Evolutionary conservation across 2,888 invertebrate genomes (phyloP).

Genomic region (Melipona bicolor): DNA sequence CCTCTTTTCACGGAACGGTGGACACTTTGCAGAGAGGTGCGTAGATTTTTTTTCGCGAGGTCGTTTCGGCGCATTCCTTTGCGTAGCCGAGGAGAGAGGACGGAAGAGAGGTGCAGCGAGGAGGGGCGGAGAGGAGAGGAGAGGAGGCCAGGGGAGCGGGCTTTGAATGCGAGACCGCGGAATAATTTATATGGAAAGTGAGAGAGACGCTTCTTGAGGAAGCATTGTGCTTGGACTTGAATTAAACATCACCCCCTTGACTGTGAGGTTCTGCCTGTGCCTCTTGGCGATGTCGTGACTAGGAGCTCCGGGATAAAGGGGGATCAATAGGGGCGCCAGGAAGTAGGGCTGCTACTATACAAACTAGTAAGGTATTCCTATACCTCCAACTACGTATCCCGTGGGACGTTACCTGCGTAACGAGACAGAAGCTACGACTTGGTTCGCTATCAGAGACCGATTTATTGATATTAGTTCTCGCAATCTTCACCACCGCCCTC

Average conservation of each 20-base stretch:
- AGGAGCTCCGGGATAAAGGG: slow-evolving; percentile 73
- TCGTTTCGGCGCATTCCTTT: slow-evolving; percentile 69
- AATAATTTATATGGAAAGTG: slow-evolving; percentile 74
- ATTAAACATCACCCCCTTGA: slow-evolving; percentile 76
- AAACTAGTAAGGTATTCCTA: slow-evolving; percentile 72
- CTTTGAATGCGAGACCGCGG: slow-evolving; percentile 71
- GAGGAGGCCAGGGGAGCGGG: background rate
- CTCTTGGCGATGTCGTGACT: slow-evolving; percentile 77
- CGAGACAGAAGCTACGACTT: slow-evolving; percentile 62
- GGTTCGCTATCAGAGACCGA: slow-evolving; percentile 46
- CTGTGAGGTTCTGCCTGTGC: slow-evolving; percentile 71
- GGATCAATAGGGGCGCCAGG: slow-evolving; percentile 73
- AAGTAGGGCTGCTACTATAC: slow-evolving; percentile 73
- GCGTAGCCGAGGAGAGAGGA: slow-evolving; percentile 32
- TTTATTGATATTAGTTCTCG: slow-evolving; percentile 22
- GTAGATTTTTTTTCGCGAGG: slow-evolving; percentile 71
- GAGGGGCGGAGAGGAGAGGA: no score
- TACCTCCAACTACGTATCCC: slow-evolving; percentile 65
- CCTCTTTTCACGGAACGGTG: slow-evolving; percentile 54
- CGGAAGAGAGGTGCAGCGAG: background rate
- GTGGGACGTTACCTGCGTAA: slow-evolving; percentile 63
- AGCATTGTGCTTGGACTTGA: slow-evolving; percentile 76
- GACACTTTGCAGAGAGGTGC: slow-evolving; percentile 66
- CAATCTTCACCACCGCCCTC: background rate
- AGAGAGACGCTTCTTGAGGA: slow-evolving; percentile 70